Percentiles rank a stretch among this genome's conserved stretches.
Evolutionary conservation across 2,797 vertebrate genomes (phyloP).

Genomic region (Anabas testudineus): DNA sequence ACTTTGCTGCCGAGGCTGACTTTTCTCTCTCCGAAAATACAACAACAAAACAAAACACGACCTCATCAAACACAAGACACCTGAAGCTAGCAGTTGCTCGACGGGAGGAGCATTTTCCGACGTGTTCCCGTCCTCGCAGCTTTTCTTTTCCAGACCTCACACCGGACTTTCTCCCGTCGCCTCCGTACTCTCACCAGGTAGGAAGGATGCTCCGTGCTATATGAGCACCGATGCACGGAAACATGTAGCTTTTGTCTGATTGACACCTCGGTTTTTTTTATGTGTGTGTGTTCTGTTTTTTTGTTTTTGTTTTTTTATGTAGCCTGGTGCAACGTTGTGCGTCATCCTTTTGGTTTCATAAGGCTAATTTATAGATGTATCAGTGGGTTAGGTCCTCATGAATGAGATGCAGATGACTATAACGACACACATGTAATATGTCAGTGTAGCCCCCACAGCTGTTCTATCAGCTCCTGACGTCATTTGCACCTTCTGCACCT

Average conservation of each 20-base stretch:
- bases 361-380: constrained; percentile 18
- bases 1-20: constrained; percentile 47
- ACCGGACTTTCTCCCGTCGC: constrained; percentile 68
- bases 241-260: no score
- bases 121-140: constrained; percentile 35
- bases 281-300: no score
- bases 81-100: constrained; percentile 24
- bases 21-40: constrained; percentile 20
- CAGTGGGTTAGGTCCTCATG: background rate
- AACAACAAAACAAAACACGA: background rate
- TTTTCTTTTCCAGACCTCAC: constrained; percentile 49
- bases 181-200: constrained; percentile 75
- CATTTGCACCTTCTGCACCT: constrained; percentile 17
- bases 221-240: background rate
- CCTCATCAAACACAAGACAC: no score
- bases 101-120: constrained; percentile 28
- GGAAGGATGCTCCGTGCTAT: constrained; percentile 26
- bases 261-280: background rate
- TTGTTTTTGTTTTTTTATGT: no score
- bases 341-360: constrained; percentile 37
- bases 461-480: background rate
- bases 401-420: constrained; percentile 9
- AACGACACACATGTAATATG: background rate
- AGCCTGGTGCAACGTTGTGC: constrained; percentile 38
- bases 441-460: background rate